Conservation (phyloP, 2,888 invertebrate genomes). For the Eurois occulta region DNA sequence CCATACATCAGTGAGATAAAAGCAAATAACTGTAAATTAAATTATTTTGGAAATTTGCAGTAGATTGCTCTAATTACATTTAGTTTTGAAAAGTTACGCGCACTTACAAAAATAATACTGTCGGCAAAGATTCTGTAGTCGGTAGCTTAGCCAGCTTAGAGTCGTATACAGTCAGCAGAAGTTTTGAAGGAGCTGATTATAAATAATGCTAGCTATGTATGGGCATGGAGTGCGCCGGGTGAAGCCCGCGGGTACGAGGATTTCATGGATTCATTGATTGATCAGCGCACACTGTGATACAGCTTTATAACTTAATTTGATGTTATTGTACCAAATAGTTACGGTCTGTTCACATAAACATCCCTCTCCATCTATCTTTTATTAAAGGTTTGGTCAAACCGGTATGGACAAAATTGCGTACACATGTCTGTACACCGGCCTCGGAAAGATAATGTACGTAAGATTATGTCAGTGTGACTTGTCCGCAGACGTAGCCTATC, state of each 20-base stretch:
- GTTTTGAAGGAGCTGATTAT: conserved; percentile 11
- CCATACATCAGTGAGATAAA: conserved; percentile 10
- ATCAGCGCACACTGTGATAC: conserved; percentile 46
- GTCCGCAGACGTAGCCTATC: not conserved
- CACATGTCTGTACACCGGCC: not conserved
- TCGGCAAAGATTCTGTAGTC: not conserved
- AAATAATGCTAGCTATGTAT: not conserved
- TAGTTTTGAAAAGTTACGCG: conserved; percentile 2
- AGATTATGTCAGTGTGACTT: not conserved
- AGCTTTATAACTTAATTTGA: conserved; percentile 18
- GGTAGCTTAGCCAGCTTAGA: not conserved
- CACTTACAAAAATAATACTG: not conserved
- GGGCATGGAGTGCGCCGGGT: not conserved
- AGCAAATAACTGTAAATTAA: not conserved
- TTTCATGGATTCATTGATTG: conserved; percentile 28
- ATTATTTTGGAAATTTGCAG: not conserved
- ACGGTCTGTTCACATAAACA: not conserved
- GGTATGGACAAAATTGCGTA: not conserved
- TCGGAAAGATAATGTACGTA: not conserved
- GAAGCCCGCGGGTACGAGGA: not conserved
- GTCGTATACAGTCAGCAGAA: not conserved
- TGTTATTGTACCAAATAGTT: not conserved
- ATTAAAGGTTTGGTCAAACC: not conserved
- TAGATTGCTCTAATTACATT: conserved; percentile 4
- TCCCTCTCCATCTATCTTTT: not conserved